Conservation (phyloP, 2,888 invertebrate genomes). For the Pachydiplax longipennis region DNA sequence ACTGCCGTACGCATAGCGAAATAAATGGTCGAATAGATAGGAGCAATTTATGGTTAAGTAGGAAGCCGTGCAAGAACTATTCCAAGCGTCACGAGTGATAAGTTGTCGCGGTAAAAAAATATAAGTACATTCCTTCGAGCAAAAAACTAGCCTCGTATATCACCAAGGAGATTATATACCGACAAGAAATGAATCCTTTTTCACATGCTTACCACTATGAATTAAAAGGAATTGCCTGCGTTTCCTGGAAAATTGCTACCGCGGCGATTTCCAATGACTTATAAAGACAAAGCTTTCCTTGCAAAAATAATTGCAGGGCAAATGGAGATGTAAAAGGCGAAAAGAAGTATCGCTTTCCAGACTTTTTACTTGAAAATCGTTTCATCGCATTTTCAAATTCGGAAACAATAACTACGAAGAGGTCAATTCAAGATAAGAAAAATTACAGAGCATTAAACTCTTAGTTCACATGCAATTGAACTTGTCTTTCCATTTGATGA, state of each 20-base stretch:
- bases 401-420: no score
- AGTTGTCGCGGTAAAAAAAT: not conserved
- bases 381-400: no score
- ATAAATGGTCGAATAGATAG: no score
- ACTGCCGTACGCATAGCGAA: no score
- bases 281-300: not conserved
- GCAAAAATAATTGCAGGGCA: not conserved
- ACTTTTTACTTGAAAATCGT: no score
- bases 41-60: no score
- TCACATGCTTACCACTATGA: not conserved
- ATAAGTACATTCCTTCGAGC: not conserved
- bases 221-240: not conserved
- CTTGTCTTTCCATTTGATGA: no score
- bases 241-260: not conserved
- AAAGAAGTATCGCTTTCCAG: no score
- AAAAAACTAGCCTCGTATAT: not conserved
- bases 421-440: no score
- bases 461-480: no score
- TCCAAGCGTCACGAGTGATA: not conserved
- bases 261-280: not conserved
- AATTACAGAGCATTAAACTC: no score
- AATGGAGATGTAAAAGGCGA: no score
- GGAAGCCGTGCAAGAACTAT: not conserved
- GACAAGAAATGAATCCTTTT: not conserved
- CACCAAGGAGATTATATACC: not conserved